Evolutionary conservation across 2,113 vertebrate species (phyloP), one percentile per base, ranked within the genome.

Genomic region (Macrotus californicus): DNA sequence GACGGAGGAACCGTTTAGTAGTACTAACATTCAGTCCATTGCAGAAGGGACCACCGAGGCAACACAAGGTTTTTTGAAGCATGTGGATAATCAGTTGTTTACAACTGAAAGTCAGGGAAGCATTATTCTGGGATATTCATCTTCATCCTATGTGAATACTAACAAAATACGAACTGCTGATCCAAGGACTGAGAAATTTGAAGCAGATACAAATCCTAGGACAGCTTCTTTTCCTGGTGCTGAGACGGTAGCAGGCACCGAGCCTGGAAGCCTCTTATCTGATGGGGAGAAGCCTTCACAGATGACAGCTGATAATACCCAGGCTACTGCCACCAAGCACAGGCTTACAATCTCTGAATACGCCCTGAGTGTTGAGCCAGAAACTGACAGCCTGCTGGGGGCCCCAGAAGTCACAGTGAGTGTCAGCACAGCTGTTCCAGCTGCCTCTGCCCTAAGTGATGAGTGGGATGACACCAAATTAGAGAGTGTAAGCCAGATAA

Each of bases 381-480:
- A 82, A 72, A 46, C 0, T 1, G 77, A 82, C 19, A 82, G 41
- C 0, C 8, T 72, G 1, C 89, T 13, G 6, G 77, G 77, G 59
- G 56, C 73, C 46, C 43, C 87, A 43, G 76, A 93, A 36, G 18
- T 89, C 5, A 3, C 0, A 0, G 54, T 50, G 92, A 95, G 87
- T 85, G 39, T 93, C n/a, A 79, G 36, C 86, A 88, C 82, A 22
- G 1, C 41, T 39, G 93, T 19, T 70, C 6, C 86, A 6, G 0
- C 8, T 5, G 77, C 94, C 46, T 79, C 96, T 8, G 43, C 93
- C 2, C 9, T 61, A 0, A 95, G 91, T 8, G 98, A 97, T 43
- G 97, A 98, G 41, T 99, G 98, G 98, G 98, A 98, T 94, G 98
- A 98, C 95, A 98, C 98, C 50, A 99, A 98, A 84, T 41, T 94